Base-by-base conservation (phyloP, 1,140 invertebrate species). In the Zaprionus africanus region DNA sequence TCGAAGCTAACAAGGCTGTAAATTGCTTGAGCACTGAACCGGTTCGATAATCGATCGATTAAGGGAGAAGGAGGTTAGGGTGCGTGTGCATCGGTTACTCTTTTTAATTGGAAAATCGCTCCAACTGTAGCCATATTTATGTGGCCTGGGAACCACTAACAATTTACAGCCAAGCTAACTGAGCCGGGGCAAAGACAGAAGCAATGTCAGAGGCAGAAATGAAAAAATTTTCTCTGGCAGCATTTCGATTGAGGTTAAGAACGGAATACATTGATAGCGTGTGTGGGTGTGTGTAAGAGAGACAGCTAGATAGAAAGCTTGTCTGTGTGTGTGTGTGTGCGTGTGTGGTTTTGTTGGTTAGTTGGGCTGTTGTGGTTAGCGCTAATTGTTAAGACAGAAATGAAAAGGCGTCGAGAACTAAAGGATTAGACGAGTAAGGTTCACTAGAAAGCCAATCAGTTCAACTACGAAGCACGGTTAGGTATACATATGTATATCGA, bases 381-480 rank as follows among this genome's bases (percentile, higher is more conserved):
- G 36, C 65, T 74, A 74, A 57, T 74, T 74, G 71, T 13, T 63
- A 19, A 34, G 46, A 60, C 28, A 46, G 36, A 76, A 65, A 70
- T 64, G 28, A 75, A 63, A 70, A 76, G 4, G 57, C 65, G 65
- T 62, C 72, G 49, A 36, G 41, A 75, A 68, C 65, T 75, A 69
- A 67, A 59, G 66, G 34, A 36, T 70, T 70, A 61, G 60, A 53
- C 70, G 54, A 75, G 75, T 78, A 72, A n/a, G 38, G 38, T 41
- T 41, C 60, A 67, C 65, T 73, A 46, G 59, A 51, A 78, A 81
- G 84, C 84, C 83, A 87, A 87, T 87, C 83, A 78, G 73, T 83
- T 78, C 56, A 88, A 87, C 83, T 87, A 87, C 83, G 78, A 76
- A 88, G 83, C 82, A 74, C 70, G 77, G 77, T 77, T 34, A 34